Conservation (phyloP, 1,140 invertebrate species). For the Apis dorsata region DNA sequence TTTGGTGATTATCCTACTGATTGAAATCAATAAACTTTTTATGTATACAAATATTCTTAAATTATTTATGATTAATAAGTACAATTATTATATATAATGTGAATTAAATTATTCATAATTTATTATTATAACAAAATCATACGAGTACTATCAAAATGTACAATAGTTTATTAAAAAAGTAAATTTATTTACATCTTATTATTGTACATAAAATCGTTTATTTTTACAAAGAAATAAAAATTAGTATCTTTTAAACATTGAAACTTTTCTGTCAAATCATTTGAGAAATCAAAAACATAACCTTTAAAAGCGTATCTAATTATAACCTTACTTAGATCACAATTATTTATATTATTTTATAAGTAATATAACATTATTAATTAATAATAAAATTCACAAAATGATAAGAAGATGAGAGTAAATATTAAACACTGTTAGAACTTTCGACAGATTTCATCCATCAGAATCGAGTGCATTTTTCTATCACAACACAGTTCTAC, state of each 20-base stretch:
- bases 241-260: background rate
- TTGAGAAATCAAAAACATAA: slow-evolving; percentile 43
- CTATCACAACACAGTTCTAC: background rate
- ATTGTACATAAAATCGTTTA: background rate
- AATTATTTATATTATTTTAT: background rate
- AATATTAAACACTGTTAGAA: background rate
- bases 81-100: too few species aligned
- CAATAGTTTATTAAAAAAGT: background rate
- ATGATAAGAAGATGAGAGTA: background rate
- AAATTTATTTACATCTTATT: background rate
- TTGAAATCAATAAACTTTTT: background rate
- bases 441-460: background rate
- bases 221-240: background rate
- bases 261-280: background rate
- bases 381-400: background rate
- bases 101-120: background rate
- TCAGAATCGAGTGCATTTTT: background rate
- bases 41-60: background rate
- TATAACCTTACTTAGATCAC: background rate
- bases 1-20: slow-evolving; percentile 4
- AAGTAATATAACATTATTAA: background rate
- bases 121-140: background rate
- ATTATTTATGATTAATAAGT: background rate
- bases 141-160: background rate
- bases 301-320: background rate